Percentiles rank a stretch among this genome's conserved stretches.
Conservation (phyloP, 2,888 invertebrate species). For the Polydrusus cervinus region DNA sequence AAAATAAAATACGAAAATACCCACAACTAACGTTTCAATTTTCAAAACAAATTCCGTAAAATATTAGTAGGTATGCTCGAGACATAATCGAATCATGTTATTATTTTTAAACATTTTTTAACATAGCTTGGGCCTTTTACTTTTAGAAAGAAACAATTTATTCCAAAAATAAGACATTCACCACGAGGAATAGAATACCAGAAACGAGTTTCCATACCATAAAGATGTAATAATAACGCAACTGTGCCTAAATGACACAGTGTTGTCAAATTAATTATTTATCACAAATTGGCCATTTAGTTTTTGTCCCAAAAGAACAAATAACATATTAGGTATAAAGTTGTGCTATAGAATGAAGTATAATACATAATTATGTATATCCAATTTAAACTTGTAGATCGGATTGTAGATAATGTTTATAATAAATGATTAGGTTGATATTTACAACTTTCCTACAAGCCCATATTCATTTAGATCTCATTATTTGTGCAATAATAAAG, state of each 20-base stretch:
- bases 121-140: slow-evolving; percentile 17
- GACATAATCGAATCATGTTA: no score
- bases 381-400: not conserved
- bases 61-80: no score
- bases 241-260: not conserved
- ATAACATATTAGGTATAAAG: no score
- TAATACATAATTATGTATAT: no score
- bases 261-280: not conserved
- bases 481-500: slow-evolving; percentile 10
- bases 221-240: slow-evolving; percentile 12
- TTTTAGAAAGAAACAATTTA: slow-evolving; percentile 10
- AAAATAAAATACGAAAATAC: no score
- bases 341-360: no score
- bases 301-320: no score
- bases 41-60: no score
- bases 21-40: no score
- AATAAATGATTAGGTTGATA: slow-evolving; percentile 1
- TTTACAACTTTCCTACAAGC: slow-evolving; percentile 5
- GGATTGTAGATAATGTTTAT: not conserved
- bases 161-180: slow-evolving; percentile 19
- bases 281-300: no score
- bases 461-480: not conserved
- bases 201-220: slow-evolving; percentile 11
- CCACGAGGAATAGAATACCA: not conserved
- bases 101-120: not conserved